Evolutionary conservation across 2,888 invertebrate species (phyloP).

Genomic region (Luperina testacea): DNA sequence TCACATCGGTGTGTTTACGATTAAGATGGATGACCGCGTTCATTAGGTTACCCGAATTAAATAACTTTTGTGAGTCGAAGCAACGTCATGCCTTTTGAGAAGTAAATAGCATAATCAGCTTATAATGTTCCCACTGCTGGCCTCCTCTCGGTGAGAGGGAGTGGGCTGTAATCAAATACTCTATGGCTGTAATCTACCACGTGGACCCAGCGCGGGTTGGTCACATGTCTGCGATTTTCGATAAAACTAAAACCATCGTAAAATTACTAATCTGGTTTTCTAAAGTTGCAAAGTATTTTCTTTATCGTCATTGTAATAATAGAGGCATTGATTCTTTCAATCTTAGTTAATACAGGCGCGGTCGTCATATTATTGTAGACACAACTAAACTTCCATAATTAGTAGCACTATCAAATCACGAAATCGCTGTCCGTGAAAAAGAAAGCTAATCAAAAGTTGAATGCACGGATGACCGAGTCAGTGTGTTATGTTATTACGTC

Average conservation of each 20-base stretch:
- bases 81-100: constrained; percentile 25
- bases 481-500: constrained; percentile 90
- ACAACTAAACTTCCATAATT: constrained; percentile 59
- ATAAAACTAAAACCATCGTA: constrained; percentile 34
- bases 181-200: neutral
- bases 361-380: constrained; percentile 33
- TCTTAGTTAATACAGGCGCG: neutral
- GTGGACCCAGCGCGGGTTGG: neutral
- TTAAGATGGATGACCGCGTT: constrained; percentile 46
- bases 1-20: constrained; percentile 50
- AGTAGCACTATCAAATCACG: constrained; percentile 76
- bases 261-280: constrained; percentile 34
- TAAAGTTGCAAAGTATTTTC: neutral
- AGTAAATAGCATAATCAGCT: constrained; percentile 23
- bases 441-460: constrained; percentile 90
- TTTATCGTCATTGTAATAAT: neutral
- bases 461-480: constrained; percentile 90
- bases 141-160: neutral
- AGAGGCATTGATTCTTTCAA: neutral
- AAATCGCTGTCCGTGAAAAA: constrained; percentile 85
- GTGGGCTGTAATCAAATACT: neutral
- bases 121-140: neutral
- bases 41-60: constrained; percentile 52
- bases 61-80: constrained; percentile 53
- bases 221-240: no score